Percentiles rank a stretch among this genome's conserved stretches.
phyloP scores from a whole-genome alignment of 2,888 invertebrate genomes.

The Nematopogon swammerdamellus region DNA sequence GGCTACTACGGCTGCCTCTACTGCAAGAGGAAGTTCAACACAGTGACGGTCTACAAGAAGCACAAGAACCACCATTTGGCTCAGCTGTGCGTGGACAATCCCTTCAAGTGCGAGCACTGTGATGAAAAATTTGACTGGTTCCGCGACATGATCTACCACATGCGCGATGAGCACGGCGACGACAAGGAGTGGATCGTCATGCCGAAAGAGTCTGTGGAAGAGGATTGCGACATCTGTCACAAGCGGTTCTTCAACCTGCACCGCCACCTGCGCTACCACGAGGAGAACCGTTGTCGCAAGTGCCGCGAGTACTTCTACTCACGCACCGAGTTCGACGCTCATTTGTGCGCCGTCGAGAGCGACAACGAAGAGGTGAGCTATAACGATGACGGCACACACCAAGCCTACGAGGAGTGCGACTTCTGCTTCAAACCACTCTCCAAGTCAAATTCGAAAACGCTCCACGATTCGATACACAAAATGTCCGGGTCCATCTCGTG shows the following conservation, averaged over 20 bases:
- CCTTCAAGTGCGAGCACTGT: slow-evolving; percentile 45
- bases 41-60: slow-evolving; percentile 40
- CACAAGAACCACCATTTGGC: slow-evolving; percentile 49
- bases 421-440: slow-evolving; percentile 50
- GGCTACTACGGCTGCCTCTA: slow-evolving; percentile 47
- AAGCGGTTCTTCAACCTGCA: slow-evolving; percentile 44
- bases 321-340: slow-evolving; percentile 33
- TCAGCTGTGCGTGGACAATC: slow-evolving; percentile 40
- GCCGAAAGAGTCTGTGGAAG: slow-evolving; percentile 40
- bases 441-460: slow-evolving; percentile 26
- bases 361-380: slow-evolving; percentile 26
- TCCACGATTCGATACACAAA: slow-evolving; percentile 36
- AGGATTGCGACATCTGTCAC: slow-evolving; percentile 39
- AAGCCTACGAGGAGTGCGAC: slow-evolving; percentile 37
- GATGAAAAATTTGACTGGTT: slow-evolving; percentile 54
- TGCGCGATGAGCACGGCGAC: slow-evolving; percentile 41
- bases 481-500: slow-evolving; percentile 47
- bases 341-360: slow-evolving; percentile 43
- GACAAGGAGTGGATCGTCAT: slow-evolving; percentile 44
- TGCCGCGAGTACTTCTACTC: slow-evolving; percentile 48
- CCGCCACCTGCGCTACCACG: slow-evolving; percentile 40
- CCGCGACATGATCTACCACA: slow-evolving; percentile 49
- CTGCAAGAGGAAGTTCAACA: slow-evolving; percentile 50
- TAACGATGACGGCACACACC: slow-evolving; percentile 15
- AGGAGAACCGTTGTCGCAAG: slow-evolving; percentile 45